Evolutionary conservation across 2,888 invertebrate species (phyloP), one percentile per base, ranked within the genome.

Genomic region (Tricholauxania praeusta): DNA sequence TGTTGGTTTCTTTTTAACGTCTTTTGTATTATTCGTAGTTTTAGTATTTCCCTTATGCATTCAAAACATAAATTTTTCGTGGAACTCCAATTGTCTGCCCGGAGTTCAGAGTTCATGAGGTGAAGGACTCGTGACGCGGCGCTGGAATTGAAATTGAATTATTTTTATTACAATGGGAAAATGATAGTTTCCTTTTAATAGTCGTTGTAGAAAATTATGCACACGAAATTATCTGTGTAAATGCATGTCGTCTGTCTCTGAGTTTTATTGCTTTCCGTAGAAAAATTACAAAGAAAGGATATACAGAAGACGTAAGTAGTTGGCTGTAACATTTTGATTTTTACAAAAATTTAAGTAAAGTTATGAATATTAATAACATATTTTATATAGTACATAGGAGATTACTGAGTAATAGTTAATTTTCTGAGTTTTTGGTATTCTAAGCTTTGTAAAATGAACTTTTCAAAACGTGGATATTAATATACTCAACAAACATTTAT

Each of bases 21-120:
- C 28, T 64, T 49, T 10, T 49, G 19, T 19, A 4, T 47, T 59
- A 49, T 66, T 53, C 74, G 62, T 77, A 80, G 80, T 79, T 81
- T 79, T 79, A 78, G 78, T 79, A 77, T 78, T 79, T 77, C 76
- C 79, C 71, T 67, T 74, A 72, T 80, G 77, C 76, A 79, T 76
- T 78, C 74, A 74, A 77, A 78, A 78, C 79, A 83, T 83, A 75
- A 83, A 82, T 81, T 79, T 79, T 82, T 83, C 83, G 82, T 79
- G 80, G 82, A 82, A 82, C 79, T 81, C 73, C 57, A 52, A 73
- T 67, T 67, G 55, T 64, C 64, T 39, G 74, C 64, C 57, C 53
- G 66, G 28, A 3, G 22, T 17, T 12, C 15, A 57, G 28, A 14
- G 12, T 57, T 14, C 28, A 57, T 57, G 57, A 57, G 57, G 12